Percentiles rank a stretch among this genome's conserved stretches.
Conservation (phyloP, 2,888 invertebrate genomes). For the Isotomurus palustris region DNA sequence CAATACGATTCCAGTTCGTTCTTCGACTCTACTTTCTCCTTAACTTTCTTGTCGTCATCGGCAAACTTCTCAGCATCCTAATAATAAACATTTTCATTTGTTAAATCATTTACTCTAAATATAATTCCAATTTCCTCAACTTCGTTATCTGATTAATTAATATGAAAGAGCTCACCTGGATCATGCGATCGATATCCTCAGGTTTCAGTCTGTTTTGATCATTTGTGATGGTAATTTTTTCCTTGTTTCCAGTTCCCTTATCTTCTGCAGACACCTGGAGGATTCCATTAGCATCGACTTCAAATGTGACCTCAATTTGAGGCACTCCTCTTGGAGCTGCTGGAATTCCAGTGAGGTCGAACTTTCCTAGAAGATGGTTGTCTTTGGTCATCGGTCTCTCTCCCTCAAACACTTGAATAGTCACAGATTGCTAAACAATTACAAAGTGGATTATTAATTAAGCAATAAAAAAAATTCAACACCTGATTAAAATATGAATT, state of each 20-base stretch:
- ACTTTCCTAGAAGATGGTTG: slow-evolving; percentile 96
- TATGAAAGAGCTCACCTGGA: slow-evolving; percentile 63
- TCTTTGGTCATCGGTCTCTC: slow-evolving; percentile 99
- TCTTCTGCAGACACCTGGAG: slow-evolving; percentile 92
- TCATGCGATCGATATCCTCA: slow-evolving; percentile 98
- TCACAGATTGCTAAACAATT: slow-evolving; percentile 96
- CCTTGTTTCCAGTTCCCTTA: slow-evolving; percentile 97
- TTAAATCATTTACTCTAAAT: no score
- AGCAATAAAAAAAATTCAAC: no score
- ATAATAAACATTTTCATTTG: no score
- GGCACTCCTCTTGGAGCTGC: slow-evolving; percentile 90
- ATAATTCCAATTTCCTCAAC: background rate
- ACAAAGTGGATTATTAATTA: no score
- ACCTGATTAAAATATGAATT: no score
- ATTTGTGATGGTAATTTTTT: slow-evolving; percentile 98
- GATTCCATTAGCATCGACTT: slow-evolving; percentile 92
- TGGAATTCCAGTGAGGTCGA: slow-evolving; percentile 94
- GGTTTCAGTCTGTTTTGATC: slow-evolving; percentile 95
- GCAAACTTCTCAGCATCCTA: slow-evolving; percentile 95
- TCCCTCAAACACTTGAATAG: slow-evolving; percentile 97
- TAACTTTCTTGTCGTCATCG: slow-evolving; percentile 95
- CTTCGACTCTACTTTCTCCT: slow-evolving; percentile 90
- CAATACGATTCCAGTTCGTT: slow-evolving; percentile 97
- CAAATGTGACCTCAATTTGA: slow-evolving; percentile 91
- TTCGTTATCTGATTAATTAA: no score